A percentile compares a stretch with the other conserved stretches of the same genome.
These are phyloP conservation scores for Laupala kohalensis DNA, from an alignment of 1,140 invertebrate genomes.

Conservation along the genomic window DNA sequence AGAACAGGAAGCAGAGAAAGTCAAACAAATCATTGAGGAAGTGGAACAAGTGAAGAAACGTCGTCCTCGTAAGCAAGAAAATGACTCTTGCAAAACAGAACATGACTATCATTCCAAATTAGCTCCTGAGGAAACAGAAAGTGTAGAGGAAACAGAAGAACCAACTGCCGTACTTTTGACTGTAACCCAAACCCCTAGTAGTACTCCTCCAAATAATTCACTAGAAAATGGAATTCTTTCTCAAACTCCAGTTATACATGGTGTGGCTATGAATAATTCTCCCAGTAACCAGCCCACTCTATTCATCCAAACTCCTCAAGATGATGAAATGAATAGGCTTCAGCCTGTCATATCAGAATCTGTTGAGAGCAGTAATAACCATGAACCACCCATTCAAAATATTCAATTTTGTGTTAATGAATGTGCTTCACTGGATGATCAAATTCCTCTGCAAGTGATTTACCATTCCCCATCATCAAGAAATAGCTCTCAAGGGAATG, in stretches of 20 bases:
- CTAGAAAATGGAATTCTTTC: neutral
- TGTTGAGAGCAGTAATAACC: neutral
- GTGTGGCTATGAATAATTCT: neutral
- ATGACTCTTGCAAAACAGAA: neutral
- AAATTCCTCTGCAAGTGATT: neutral
- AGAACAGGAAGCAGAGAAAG: constrained; percentile 10
- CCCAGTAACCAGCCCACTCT: neutral
- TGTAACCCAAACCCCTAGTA: neutral
- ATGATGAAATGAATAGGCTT: neutral
- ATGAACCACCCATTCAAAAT: neutral
- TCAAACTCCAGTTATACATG: neutral
- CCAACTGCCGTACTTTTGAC: neutral
- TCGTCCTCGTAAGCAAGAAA: neutral
- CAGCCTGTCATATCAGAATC: neutral
- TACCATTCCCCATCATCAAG: neutral
- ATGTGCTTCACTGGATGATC: neutral
- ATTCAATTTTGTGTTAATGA: neutral
- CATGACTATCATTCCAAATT: neutral
- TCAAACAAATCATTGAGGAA: constrained; percentile 2
- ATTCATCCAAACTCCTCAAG: neutral
- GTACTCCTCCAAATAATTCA: neutral
- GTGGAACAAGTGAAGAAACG: constrained; percentile 2
- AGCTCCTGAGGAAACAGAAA: neutral
- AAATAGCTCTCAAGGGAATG: neutral
- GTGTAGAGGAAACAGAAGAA: neutral